Percentiles rank a stretch among this genome's conserved stretches.
These are phyloP conservation scores for Hyles euphorbiae DNA, from an alignment of 1,140 invertebrate genomes.

Conservation along the genomic window DNA sequence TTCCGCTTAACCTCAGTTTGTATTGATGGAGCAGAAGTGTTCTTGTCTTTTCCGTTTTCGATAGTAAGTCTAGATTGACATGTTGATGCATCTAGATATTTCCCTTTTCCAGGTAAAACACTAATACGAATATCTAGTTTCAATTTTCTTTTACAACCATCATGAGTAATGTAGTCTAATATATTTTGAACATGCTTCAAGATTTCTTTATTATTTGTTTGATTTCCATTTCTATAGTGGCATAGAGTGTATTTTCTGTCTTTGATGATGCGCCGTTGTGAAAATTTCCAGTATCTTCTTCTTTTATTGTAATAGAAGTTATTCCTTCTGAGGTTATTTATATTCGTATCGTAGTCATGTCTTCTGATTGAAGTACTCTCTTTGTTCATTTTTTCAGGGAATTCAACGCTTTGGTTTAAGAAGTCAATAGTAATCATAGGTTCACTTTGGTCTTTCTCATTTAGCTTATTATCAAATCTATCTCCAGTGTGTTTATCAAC, in stretches of 20 bases:
- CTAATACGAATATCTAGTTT: constrained; percentile 48
- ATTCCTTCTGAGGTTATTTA: background rate
- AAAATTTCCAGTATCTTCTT: too few relatives aligned
- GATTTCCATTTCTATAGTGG: constrained; percentile 4
- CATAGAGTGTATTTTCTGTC: background rate
- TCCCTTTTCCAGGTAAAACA: constrained; percentile 22
- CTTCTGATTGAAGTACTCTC: background rate
- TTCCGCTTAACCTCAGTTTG: too few relatives aligned
- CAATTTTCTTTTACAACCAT: constrained; percentile 30
- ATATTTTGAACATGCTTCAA: constrained; percentile 39
- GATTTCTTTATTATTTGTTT: constrained; percentile 14
- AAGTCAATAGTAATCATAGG: constrained; percentile 23
- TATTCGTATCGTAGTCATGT: background rate
- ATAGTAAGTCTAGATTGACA: constrained; percentile 5
- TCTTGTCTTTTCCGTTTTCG: too few relatives aligned
- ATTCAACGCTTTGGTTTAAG: constrained; percentile 17
- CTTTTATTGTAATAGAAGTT: background rate
- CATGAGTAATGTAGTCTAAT: constrained; percentile 38
- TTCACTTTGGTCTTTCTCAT: constrained; percentile 13
- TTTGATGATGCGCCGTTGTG: background rate
- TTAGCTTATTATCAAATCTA: constrained; percentile 3
- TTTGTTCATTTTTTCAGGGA: constrained; percentile 3
- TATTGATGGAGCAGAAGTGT: too few relatives aligned
- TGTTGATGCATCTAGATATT: constrained; percentile 7
- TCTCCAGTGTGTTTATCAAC: background rate